Percentiles rank a stretch among this genome's conserved stretches.
Conservation (phyloP, 2,888 invertebrate genomes). For the Slavum lentiscoides region DNA sequence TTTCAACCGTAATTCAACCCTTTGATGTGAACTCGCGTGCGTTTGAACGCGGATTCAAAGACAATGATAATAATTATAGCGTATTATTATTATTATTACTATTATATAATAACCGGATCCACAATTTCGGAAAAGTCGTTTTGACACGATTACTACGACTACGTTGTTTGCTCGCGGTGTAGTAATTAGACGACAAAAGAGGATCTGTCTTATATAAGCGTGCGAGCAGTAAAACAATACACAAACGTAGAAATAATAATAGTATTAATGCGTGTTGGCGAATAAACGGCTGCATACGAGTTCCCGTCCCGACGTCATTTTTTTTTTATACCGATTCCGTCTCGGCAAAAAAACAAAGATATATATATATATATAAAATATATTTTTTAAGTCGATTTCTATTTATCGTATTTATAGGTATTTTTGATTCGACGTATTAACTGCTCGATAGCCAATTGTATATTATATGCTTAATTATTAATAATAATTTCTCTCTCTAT, state of each 20-base stretch:
- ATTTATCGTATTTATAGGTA: no score
- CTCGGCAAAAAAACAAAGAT: no score
- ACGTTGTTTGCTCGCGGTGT: not conserved
- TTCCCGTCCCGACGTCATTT: no score
- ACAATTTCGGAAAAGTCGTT: slow-evolving; percentile 31
- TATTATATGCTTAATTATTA: no score
- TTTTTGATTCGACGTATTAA: no score
- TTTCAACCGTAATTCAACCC: slow-evolving; percentile 21
- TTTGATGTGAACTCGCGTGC: slow-evolving; percentile 20
- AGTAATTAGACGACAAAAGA: slow-evolving; percentile 37
- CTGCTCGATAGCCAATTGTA: no score
- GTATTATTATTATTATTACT: not conserved
- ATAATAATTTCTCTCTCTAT: no score
- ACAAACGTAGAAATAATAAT: no score
- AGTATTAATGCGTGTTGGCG: no score
- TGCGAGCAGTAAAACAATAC: not conserved
- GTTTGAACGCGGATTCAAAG: slow-evolving; percentile 1
- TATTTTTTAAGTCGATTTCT: no score
- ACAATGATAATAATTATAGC: slow-evolving; percentile 31
- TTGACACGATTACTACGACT: not conserved
- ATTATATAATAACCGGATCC: slow-evolving; percentile 20
- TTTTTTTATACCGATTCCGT: no score
- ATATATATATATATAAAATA: no score
- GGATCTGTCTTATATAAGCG: not conserved
- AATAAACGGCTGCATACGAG: not conserved